Evolutionary conservation across 2,797 vertebrate species (phyloP), one percentile per base, ranked within the genome.

Genomic region (Thripadectes ignobilis): DNA sequence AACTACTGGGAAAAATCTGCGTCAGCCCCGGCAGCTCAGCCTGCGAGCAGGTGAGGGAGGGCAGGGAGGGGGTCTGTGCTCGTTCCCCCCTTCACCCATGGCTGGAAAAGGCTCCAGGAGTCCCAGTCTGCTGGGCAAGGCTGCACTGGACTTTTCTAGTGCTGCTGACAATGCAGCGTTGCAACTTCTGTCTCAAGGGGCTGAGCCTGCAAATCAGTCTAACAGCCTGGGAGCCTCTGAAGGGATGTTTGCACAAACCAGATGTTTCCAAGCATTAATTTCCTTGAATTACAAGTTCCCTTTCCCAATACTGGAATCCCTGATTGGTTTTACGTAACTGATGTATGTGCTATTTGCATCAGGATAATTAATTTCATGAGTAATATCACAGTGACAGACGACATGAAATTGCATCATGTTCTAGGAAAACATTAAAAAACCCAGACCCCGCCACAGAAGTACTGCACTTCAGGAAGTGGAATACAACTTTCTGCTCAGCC

Each of bases 261-360:
- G 57, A 78, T 39, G 12, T 7, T 86, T 73, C 39, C 52, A 73
- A 69, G 71, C 38, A 52, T 12, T 62, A 11, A 78, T 72, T 85
- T 93, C 84, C 58, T 65, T 81, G 54, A 93, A 88, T 79, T 90
- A n/a, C 49, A 68, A 69, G 24, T 57, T 63, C 30, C n/a, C 46
- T 85, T 94, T 80, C 77, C 78, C 76, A 77, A 34, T 58, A 48
- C 36, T 66, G 46, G 75, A 83, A 76, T 72, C 19, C 24, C 57
- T 45, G 32, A 23, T 6, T 36, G 19, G 32, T 26, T 93, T 86
- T 36, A 89, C 1, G 2, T 83, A 85, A 66, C 26, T 38, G 16
- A 19, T 15, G 20, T 46, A 46, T 16, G 27, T 11, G 8, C 26
- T 59, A 19, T 36, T 85, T 92, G 63, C 85, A 85, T 59, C 63